These are phyloP conservation scores for Rhinophrynus dorsalis DNA, from an alignment of 2,797 vertebrate genomes.

Conservation along the genomic window DNA sequence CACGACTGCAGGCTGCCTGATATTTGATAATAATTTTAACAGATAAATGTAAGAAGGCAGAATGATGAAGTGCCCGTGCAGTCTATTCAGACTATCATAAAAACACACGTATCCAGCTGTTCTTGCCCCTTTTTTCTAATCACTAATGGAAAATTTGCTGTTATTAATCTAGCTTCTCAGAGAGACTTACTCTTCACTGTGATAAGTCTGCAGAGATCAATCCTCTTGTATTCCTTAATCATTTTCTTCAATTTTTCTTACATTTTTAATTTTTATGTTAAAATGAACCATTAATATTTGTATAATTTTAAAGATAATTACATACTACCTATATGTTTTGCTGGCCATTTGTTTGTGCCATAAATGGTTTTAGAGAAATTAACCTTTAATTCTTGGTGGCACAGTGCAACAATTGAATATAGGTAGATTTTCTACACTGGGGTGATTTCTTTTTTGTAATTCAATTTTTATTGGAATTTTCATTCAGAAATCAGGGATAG, in stretches of 20 bases:
- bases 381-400: too few relatives aligned
- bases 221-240: too few relatives aligned
- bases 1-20: slow-evolving; percentile 76
- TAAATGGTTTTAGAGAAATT: too few relatives aligned
- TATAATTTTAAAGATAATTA: too few relatives aligned
- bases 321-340: too few relatives aligned
- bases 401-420: too few relatives aligned
- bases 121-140: slow-evolving; percentile 62
- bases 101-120: slow-evolving; percentile 76
- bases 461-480: too few relatives aligned
- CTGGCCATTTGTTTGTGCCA: too few relatives aligned
- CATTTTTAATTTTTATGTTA: slow-evolving; percentile 15
- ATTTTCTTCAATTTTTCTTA: too few relatives aligned
- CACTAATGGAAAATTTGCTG: slow-evolving; percentile 63
- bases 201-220: slow-evolving; percentile 13
- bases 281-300: slow-evolving; percentile 57
- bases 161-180: slow-evolving; percentile 64
- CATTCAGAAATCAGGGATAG: too few relatives aligned
- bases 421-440: too few relatives aligned
- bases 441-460: too few relatives aligned
- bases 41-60: slow-evolving; percentile 91
- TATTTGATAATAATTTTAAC: slow-evolving; percentile 97
- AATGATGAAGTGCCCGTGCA: slow-evolving; percentile 93
- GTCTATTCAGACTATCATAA: slow-evolving; percentile 80
- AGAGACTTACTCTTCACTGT: slow-evolving; percentile 36